Conservation (phyloP, 2,113 vertebrate genomes). For the Melanotaenia duboulayi region DNA sequence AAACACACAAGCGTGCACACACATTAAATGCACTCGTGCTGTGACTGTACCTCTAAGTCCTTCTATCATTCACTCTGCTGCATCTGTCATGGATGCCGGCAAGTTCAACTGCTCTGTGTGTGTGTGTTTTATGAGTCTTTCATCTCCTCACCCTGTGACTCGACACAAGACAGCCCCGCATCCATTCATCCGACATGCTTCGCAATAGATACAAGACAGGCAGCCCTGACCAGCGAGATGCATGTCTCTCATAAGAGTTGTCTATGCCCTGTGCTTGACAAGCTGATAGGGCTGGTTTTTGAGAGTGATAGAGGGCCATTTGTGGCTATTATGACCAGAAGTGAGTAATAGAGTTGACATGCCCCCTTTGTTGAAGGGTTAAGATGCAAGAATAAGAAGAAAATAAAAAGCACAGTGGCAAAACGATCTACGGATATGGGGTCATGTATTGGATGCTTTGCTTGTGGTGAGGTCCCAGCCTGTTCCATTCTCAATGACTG, state of each 20-base stretch:
- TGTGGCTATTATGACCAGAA: constrained; percentile 21
- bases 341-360: constrained; percentile 55
- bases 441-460: constrained; percentile 19
- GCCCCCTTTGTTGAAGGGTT: constrained; percentile 29
- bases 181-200: constrained; percentile 45
- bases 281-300: constrained; percentile 43
- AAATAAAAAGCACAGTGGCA: constrained; percentile 17
- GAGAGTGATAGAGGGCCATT: constrained; percentile 29
- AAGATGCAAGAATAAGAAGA: constrained; percentile 40
- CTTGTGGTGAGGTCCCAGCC: constrained; percentile 25
- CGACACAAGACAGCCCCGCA: constrained; percentile 19
- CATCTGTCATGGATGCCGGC: constrained; percentile 54
- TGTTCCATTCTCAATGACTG: constrained; percentile 51
- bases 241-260: constrained; percentile 29
- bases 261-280: constrained; percentile 32
- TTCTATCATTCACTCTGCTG: constrained; percentile 57
- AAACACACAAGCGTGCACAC: background rate
- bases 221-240: constrained; percentile 38
- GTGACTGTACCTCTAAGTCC: constrained; percentile 21
- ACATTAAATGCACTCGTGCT: constrained; percentile 7
- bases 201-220: constrained; percentile 42
- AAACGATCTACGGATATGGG: constrained; percentile 23
- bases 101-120: constrained; percentile 10
- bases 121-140: background rate
- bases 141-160: constrained; percentile 30